Evolutionary conservation across 2,113 vertebrate genomes (phyloP).

Genomic region (Neolamprologus sp.): DNA sequence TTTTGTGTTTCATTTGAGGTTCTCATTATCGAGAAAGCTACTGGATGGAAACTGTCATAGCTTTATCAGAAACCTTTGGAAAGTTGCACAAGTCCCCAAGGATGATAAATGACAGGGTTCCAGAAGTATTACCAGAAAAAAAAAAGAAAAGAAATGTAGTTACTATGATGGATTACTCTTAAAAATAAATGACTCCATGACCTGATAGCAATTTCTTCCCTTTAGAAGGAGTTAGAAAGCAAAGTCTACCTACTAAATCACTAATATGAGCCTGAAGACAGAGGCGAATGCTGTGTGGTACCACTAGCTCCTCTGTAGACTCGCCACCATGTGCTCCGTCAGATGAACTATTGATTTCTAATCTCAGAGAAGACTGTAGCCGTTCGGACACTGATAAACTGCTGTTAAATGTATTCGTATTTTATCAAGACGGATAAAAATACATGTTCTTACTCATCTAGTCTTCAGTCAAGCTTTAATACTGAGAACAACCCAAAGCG

Average conservation of each 20-base stretch:
- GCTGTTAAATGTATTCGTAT: not conserved
- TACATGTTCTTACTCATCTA: not conserved
- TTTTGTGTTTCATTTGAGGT: not conserved
- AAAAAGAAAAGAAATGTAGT: not conserved
- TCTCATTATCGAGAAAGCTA: not conserved
- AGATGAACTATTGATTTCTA: not conserved
- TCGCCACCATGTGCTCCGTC: not conserved
- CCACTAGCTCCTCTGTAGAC: not conserved
- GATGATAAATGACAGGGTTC: constrained; percentile 14
- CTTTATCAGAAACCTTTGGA: not conserved
- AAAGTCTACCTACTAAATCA: not conserved
- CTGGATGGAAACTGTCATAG: not conserved
- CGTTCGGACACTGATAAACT: not conserved
- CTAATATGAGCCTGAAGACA: not conserved
- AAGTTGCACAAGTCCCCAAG: not conserved
- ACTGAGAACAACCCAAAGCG: not conserved
- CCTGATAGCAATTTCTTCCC: not conserved
- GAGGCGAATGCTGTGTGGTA: not conserved
- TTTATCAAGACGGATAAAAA: not conserved
- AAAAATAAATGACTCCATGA: not conserved
- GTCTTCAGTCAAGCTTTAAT: not conserved
- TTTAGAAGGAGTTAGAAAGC: not conserved
- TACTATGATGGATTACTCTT: constrained; percentile 9
- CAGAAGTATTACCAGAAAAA: not conserved
- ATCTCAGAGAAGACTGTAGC: not conserved